Evolutionary conservation across 2,888 invertebrate genomes (phyloP), one percentile per base, ranked within the genome.

Genomic region (Parthenolecanium corni): DNA sequence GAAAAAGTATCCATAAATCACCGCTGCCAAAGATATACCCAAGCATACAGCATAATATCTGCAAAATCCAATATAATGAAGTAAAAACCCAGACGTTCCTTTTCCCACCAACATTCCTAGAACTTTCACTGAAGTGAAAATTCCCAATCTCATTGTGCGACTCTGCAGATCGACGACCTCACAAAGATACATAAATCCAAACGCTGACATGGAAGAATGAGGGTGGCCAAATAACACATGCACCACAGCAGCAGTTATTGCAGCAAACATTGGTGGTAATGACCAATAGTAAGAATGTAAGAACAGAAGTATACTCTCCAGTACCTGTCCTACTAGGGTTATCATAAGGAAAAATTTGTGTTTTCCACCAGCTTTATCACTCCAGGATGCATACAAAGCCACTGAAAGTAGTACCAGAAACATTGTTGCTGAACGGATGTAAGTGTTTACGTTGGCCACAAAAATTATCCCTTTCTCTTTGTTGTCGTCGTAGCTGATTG

Each of bases 191-290:
- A 42, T 25, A 16, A 11, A 11, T 3, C 24, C 18, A 11, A 24
- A n/a, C n/a, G n/a, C 38, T 6, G 20, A 3, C 11, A 23, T 18
- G 20, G 46, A 16, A 16, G 24, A 24, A 1, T 18, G 12, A 2
- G 18, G 23, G 2, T 46, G 46, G 11, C 57, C 57, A n/a, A 14
- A 5, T 1, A 57, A 9, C 1, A 21, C 12, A 12, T 44, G 14
- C 5, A 18, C 11, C 6, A 14, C 25, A 0, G 42, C 24, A 42
- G 24, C 31, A 4, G 16, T 25, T 6, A 67, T 56, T 6, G 68
- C 23, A 1, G 67, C 69, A 2, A 67, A 66, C 0, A 67, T 52
- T 23, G 69, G 67, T 6, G 68, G 65, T 68, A 68, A 69, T 6
- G 46, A 62, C 65, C 67, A 67, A 52, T 64, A 68, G 52, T 66